Percentiles rank a stretch among this genome's conserved stretches.
Evolutionary conservation across 1,140 invertebrate species (phyloP).

Genomic region (Heliconius himera): DNA sequence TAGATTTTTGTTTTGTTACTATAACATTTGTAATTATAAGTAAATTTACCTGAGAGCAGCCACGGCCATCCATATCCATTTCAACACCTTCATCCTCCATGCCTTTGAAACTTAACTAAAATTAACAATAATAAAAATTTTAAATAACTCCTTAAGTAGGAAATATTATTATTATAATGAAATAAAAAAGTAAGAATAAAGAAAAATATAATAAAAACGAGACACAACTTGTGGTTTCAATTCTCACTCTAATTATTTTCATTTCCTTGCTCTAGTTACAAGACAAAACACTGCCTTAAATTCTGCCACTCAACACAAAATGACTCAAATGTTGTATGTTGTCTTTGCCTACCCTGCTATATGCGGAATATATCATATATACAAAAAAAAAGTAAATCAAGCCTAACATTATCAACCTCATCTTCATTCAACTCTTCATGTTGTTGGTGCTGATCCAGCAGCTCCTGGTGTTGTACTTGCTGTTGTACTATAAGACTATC

Average conservation of each 20-base stretch:
- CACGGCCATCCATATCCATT: slow-evolving; percentile 75
- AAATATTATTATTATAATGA: background rate
- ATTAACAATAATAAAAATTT: slow-evolving; percentile 33
- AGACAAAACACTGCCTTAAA: too few species aligned
- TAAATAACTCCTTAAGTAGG: background rate
- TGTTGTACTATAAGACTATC: slow-evolving; percentile 77
- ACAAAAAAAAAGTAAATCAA: background rate
- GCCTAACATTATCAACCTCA: slow-evolving; percentile 53
- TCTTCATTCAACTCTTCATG: slow-evolving; percentile 70
- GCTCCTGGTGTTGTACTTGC: slow-evolving; percentile 73
- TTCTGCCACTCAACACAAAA: too few species aligned
- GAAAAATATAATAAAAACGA: too few species aligned
- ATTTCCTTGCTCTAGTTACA: too few species aligned
- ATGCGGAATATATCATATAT: too few species aligned
- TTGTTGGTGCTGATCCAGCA: slow-evolving; percentile 75
- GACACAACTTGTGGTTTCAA: too few species aligned
- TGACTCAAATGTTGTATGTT: too few species aligned
- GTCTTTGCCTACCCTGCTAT: too few species aligned
- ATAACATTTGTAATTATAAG: background rate
- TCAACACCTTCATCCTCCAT: slow-evolving; percentile 79
- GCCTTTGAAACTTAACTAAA: slow-evolving; percentile 76
- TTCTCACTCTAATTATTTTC: too few species aligned
- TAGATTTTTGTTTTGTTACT: too few species aligned
- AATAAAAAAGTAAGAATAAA: background rate
- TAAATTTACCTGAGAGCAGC: slow-evolving; percentile 68